Conservation (phyloP, 2,113 vertebrate genomes). For the Halichoeres trimaculatus region DNA sequence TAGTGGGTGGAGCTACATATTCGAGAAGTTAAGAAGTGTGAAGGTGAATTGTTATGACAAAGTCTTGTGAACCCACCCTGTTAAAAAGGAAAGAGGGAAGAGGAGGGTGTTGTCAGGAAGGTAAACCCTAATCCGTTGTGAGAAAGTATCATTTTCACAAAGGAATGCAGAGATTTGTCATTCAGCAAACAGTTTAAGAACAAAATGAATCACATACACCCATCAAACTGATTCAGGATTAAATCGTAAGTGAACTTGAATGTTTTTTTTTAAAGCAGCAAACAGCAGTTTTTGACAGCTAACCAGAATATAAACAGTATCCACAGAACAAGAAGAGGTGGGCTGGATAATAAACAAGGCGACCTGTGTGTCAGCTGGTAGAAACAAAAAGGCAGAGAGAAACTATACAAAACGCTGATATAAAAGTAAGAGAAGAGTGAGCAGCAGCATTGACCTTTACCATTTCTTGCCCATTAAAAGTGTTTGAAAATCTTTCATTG, state of each 20-base stretch:
- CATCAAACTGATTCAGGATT: background rate
- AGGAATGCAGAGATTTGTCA: background rate
- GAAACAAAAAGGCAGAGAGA: constrained; percentile 17
- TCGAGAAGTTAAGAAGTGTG: background rate
- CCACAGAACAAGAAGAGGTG: background rate
- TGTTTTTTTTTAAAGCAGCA: background rate
- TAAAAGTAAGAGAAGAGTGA: background rate
- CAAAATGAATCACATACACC: background rate
- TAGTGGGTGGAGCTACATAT: constrained; percentile 8
- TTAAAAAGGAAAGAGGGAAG: background rate
- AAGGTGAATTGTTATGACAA: background rate
- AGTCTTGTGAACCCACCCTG: background rate
- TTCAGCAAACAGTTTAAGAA: background rate
- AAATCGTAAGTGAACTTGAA: background rate
- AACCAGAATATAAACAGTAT: background rate
- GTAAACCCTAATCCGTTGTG: background rate
- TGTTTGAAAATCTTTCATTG: too few species aligned
- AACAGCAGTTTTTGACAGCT: background rate
- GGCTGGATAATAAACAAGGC: background rate
- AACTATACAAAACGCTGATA: background rate
- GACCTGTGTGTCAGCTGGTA: background rate
- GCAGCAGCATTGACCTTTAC: background rate
- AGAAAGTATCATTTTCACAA: background rate
- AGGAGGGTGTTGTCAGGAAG: too few species aligned
- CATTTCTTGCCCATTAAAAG: too few species aligned